phyloP scores from a whole-genome alignment of 2,888 invertebrate genomes.

The Galerucella nymphaeae region DNA sequence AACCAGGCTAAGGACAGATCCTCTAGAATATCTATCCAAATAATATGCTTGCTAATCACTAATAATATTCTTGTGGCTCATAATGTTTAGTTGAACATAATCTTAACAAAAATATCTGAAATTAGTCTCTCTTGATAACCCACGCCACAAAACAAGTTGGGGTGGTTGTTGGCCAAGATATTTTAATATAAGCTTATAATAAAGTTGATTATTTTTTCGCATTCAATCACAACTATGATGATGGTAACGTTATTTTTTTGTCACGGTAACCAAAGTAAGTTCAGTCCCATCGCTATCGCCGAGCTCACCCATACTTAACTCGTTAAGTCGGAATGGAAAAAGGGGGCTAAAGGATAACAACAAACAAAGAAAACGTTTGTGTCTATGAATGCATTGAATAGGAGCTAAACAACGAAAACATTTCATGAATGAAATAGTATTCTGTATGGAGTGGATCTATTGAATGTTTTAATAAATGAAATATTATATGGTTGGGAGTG shows the following conservation, averaged over 20 bases:
- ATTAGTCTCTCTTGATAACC: too few species aligned
- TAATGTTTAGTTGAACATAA: too few species aligned
- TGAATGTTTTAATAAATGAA: not conserved
- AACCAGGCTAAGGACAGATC: too few species aligned
- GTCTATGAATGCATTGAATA: conserved; percentile 12
- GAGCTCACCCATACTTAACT: not conserved
- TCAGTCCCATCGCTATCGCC: not conserved
- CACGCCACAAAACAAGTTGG: too few species aligned
- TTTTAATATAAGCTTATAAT: too few species aligned
- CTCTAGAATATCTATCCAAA: too few species aligned
- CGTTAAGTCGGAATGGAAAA: conserved; percentile 21
- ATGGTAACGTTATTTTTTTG: not conserved
- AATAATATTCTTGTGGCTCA: too few species aligned
- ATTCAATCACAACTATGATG: too few species aligned
- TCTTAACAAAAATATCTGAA: too few species aligned
- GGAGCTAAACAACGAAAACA: not conserved
- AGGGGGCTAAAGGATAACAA: conserved; percentile 32
- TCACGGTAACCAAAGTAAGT: not conserved
- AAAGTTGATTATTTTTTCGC: too few species aligned
- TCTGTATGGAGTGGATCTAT: not conserved
- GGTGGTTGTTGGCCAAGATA: too few species aligned
- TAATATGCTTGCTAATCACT: too few species aligned
- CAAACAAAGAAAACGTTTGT: conserved; percentile 33
- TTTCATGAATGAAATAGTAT: conserved; percentile 16
- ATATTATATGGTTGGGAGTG: not conserved